Base-by-base conservation (phyloP, 2,888 invertebrate genomes). In the Helleia helle region DNA sequence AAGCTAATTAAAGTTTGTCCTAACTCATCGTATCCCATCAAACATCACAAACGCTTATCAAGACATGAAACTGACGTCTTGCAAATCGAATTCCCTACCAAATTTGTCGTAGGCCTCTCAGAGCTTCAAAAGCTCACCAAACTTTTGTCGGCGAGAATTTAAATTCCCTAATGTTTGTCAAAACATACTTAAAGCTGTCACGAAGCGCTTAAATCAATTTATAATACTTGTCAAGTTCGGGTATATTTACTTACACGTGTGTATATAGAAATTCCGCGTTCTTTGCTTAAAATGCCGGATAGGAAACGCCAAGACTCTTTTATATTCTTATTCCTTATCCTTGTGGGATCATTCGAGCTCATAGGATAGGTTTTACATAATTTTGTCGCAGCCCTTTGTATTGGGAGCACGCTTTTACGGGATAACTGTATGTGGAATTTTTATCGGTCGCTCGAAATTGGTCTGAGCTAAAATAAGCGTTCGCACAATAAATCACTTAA, bases 351-450 rank as follows among this genome's bases (percentile, higher is more conserved):
- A 81, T 80, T 80, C 75, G 65, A 66, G 67, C 73, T 71, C 71
- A 75, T 71, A 76, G 76, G 75, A 77, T 70, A 72, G 79, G 76
- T 76, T 81, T 81, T 73, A 76, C 81, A 81, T 84, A 81, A 80
- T 77, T 75, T 79, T 64, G 59, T 68, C 63, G 63, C 67, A 68
- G 72, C 68, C 71, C 65, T 73, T 74, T 71, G 65, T 67, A 67
- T 70, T 62, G 56, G 60, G 57, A 56, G 58, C 55, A 54, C 51
- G 53, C 54, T 58, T 63, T 58, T 50, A 57, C 58, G 30, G 54
- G 65, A 64, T 65, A 64, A 61, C 61, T 60, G 66, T 68, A 65
- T 58, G 58, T 58, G 50, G 51, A 55, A 59, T 59, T 66, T 66
- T 65, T 67, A 62, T 68, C 56, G 64, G 67, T 71, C 68, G 57